Evolutionary conservation across 1,140 invertebrate species (phyloP).

Genomic region (Gonatopus flavifemur): DNA sequence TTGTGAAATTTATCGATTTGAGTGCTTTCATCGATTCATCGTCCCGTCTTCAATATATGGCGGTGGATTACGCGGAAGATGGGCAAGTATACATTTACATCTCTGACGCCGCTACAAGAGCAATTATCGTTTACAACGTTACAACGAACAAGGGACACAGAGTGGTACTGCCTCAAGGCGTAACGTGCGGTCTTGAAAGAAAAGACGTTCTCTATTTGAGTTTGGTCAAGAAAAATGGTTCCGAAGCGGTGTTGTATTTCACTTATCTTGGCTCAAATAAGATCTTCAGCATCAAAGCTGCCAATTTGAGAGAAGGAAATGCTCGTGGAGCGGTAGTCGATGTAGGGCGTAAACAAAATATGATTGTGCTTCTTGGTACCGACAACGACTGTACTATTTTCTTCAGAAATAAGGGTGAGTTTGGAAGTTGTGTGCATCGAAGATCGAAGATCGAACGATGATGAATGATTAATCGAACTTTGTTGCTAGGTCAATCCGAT

Average conservation of each 20-base stretch:
- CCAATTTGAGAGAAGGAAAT: slow-evolving; percentile 56
- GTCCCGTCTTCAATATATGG: slow-evolving; percentile 67
- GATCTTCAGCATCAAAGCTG: slow-evolving; percentile 61
- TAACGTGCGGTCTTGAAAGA: slow-evolving; percentile 37
- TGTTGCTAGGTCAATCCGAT: slow-evolving; percentile 60
- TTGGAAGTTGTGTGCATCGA: not conserved
- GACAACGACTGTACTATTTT: slow-evolving; percentile 62
- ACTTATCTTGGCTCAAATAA: slow-evolving; percentile 61
- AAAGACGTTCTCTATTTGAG: slow-evolving; percentile 64
- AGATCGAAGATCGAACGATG: not conserved
- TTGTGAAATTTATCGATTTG: slow-evolving; percentile 64
- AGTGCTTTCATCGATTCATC: slow-evolving; percentile 55
- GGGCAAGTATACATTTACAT: slow-evolving; percentile 56
- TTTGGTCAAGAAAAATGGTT: slow-evolving; percentile 55
- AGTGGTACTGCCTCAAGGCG: slow-evolving; percentile 60
- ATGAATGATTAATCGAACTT: too few species aligned
- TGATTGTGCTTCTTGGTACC: slow-evolving; percentile 64
- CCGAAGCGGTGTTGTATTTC: slow-evolving; percentile 60
- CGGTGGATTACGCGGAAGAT: slow-evolving; percentile 59
- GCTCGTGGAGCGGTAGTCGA: slow-evolving; percentile 59
- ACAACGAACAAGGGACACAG: slow-evolving; percentile 55
- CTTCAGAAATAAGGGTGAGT: slow-evolving; percentile 52
- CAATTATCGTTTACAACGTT: slow-evolving; percentile 65
- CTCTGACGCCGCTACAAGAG: slow-evolving; percentile 61
- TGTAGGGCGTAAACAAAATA: slow-evolving; percentile 60